Evolutionary conservation across 2,113 vertebrate genomes (phyloP).

Genomic region (Onychostruthus taczanowskii): DNA sequence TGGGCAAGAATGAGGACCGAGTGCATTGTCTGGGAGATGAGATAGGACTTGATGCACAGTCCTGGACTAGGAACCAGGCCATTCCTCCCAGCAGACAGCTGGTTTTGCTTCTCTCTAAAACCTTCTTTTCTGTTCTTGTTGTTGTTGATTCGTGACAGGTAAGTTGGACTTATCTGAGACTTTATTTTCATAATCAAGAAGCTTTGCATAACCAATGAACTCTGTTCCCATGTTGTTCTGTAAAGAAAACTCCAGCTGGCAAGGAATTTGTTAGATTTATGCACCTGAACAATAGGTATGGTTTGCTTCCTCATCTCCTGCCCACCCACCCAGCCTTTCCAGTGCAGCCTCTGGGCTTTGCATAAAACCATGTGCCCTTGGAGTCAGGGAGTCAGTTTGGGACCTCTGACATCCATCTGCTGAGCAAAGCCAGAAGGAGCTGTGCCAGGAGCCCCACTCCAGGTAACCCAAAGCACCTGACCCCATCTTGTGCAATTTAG

Average conservation of each 20-base stretch:
- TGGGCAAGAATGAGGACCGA: not conserved
- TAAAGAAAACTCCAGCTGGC: not conserved
- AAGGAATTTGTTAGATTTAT: not conserved
- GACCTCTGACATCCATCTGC: not conserved
- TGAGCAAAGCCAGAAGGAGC: not conserved
- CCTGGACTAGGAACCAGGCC: not conserved
- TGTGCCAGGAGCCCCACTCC: not conserved
- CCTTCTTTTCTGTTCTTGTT: not conserved
- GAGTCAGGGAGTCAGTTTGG: not conserved
- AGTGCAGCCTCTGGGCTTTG: not conserved
- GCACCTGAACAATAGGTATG: not conserved
- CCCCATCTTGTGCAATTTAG: fast-evolving
- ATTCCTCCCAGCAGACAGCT: not conserved
- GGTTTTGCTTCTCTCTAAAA: not conserved
- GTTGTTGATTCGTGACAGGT: not conserved
- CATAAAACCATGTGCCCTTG: not conserved
- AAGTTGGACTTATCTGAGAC: not conserved
- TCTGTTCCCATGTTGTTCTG: not conserved
- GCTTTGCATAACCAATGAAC: not conserved
- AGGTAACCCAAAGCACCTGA: not conserved
- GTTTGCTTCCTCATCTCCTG: not conserved
- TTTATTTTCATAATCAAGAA: slow-evolving; percentile 18
- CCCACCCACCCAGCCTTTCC: not conserved
- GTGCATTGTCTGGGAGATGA: slow-evolving; percentile 14
- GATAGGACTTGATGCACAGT: not conserved